A percentile compares a stretch with the other conserved stretches of the same genome.
These are phyloP conservation scores for Zoanthus sociatus DNA, from an alignment of 92 coral and sea anemone species.

Conservation along the genomic window DNA sequence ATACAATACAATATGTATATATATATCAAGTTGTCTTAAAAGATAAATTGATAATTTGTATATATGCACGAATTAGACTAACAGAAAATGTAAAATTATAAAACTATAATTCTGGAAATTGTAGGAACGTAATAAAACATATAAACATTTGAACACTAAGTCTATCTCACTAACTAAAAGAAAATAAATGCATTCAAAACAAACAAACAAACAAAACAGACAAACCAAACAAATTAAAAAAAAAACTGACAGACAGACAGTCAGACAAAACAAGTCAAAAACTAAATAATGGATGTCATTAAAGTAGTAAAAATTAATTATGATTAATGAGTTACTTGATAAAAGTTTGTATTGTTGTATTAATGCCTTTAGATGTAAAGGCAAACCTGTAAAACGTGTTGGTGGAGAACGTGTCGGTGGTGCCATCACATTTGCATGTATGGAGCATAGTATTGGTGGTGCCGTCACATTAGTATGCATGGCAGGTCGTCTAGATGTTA, in stretches of 20 bases:
- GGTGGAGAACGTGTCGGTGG: not conserved
- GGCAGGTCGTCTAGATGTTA: not conserved
- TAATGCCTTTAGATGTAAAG: not conserved
- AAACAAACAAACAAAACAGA: too few species aligned
- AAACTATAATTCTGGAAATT: too few species aligned
- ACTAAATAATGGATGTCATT: not conserved
- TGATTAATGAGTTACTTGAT: not conserved
- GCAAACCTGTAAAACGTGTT: not conserved
- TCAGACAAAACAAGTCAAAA: not conserved
- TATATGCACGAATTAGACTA: too few species aligned
- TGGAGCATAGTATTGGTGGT: not conserved
- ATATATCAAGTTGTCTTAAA: not conserved
- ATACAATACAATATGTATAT: not conserved
- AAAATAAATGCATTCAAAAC: too few species aligned
- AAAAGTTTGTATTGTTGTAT: not conserved
- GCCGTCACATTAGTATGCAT: too few species aligned
- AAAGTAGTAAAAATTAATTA: not conserved
- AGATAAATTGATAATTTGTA: too few species aligned
- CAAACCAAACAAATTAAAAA: too few species aligned
- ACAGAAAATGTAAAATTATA: too few species aligned
- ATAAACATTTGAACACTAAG: too few species aligned
- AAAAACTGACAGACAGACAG: not conserved
- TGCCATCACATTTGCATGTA: not conserved
- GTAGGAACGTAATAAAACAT: too few species aligned
- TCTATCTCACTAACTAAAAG: too few species aligned